A percentile compares a stretch with the other conserved stretches of the same genome.
phyloP scores from a whole-genome alignment of 2,797 vertebrate genomes.

The Scyliorhinus canicula region DNA sequence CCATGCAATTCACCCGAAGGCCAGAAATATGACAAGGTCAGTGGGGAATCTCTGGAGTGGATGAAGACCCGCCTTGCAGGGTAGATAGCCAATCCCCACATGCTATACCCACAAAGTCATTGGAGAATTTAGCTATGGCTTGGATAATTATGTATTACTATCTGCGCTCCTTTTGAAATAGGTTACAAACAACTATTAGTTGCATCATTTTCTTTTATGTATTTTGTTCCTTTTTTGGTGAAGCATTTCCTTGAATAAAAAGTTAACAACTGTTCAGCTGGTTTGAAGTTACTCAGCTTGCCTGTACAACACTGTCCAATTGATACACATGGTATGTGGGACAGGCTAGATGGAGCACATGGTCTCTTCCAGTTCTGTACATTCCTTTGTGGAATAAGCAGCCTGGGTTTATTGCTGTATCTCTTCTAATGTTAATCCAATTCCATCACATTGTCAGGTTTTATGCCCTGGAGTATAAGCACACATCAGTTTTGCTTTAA shows the following conservation, averaged over 20 bases:
- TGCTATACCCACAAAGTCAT: neutral
- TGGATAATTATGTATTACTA: neutral
- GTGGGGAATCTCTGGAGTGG: neutral
- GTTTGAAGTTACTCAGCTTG: neutral
- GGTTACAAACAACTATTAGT: neutral
- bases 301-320: neutral
- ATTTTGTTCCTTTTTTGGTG: neutral
- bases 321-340: conserved; percentile 16
- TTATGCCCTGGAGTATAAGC: conserved; percentile 15
- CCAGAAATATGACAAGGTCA: neutral
- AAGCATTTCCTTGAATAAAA: neutral
- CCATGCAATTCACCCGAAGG: neutral
- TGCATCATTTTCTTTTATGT: neutral
- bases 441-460: conserved; percentile 16
- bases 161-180: neutral
- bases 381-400: neutral
- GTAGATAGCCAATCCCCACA: neutral
- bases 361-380: neutral
- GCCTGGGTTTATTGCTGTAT: neutral
- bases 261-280: neutral
- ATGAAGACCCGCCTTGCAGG: neutral
- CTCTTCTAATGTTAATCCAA: conserved; percentile 15
- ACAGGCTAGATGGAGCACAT: neutral
- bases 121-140: neutral
- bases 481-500: conserved; percentile 23